phyloP scores from a whole-genome alignment of 2,888 invertebrate genomes.

The Apotomis betuletana region DNA sequence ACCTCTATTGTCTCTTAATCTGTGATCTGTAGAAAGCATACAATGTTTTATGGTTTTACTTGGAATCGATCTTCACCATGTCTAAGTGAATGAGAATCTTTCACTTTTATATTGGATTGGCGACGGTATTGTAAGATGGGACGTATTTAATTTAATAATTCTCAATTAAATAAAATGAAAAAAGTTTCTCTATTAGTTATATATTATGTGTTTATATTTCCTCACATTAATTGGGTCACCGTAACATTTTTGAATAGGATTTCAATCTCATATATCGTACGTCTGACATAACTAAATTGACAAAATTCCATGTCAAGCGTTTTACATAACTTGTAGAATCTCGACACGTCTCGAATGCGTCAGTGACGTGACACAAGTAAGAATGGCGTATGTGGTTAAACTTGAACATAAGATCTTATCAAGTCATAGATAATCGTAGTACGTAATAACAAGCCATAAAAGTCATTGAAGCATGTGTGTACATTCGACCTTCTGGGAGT shows the following conservation, averaged over 20 bases:
- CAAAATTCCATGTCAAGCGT: slow-evolving; percentile 4
- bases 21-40: slow-evolving; percentile 39
- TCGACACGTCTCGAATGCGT: slow-evolving; percentile 1
- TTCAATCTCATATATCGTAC: background rate
- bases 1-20: slow-evolving; percentile 40
- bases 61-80: slow-evolving; percentile 37
- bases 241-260: background rate
- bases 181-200: no score
- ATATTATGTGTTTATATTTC: no score
- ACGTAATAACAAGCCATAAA: background rate
- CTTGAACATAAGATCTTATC: background rate
- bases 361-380: background rate
- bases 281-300: background rate
- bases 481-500: slow-evolving; percentile 8
- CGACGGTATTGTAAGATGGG: slow-evolving; percentile 14
- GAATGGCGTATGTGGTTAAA: background rate
- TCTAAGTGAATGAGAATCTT: slow-evolving; percentile 34
- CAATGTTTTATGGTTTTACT: slow-evolving; percentile 40
- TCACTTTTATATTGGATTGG: slow-evolving; percentile 36
- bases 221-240: background rate
- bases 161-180: background rate
- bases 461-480: background rate
- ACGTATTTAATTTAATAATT: slow-evolving; percentile 1
- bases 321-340: slow-evolving; percentile 7
- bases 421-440: background rate